These are phyloP conservation scores for Hypothenemus hampei DNA, from an alignment of 1,140 invertebrate genomes.

Conservation along the genomic window DNA sequence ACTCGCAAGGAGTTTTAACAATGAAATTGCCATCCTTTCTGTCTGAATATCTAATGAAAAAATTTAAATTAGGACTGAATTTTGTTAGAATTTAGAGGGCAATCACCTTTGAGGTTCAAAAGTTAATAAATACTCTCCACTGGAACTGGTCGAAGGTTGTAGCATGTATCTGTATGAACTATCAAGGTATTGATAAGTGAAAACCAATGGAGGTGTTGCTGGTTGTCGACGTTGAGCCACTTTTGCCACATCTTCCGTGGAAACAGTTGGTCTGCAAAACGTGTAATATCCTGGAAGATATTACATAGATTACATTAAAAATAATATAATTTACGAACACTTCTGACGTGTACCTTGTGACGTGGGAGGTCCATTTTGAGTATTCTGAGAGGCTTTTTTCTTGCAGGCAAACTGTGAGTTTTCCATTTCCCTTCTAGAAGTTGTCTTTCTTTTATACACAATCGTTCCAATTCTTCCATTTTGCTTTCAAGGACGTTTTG, in stretches of 20 bases:
- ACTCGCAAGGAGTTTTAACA: slow-evolving; percentile 56
- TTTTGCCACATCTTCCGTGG: slow-evolving; percentile 65
- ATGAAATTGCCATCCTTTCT: slow-evolving; percentile 56
- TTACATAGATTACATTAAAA: neutral
- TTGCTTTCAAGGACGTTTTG: slow-evolving; percentile 82
- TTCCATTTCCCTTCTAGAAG: slow-evolving; percentile 81
- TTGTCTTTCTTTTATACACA: slow-evolving; percentile 77
- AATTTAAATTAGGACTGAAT: too few species aligned
- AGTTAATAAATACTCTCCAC: slow-evolving; percentile 63
- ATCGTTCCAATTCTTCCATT: slow-evolving; percentile 75
- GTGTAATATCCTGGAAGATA: slow-evolving; percentile 33
- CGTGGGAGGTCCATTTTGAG: slow-evolving; percentile 46
- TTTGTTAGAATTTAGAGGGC: neutral
- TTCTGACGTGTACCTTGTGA: slow-evolving; percentile 29
- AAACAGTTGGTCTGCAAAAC: slow-evolving; percentile 61
- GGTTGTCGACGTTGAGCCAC: slow-evolving; percentile 48
- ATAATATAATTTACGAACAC: neutral
- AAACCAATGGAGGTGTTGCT: slow-evolving; percentile 52
- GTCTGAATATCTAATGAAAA: slow-evolving; percentile 33
- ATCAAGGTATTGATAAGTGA: slow-evolving; percentile 66
- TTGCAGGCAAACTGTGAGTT: slow-evolving; percentile 76
- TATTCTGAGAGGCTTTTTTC: slow-evolving; percentile 63
- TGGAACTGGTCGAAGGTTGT: slow-evolving; percentile 53
- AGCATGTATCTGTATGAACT: slow-evolving; percentile 62
- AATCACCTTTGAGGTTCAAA: slow-evolving; percentile 56